phyloP scores from a whole-genome alignment of 92 coral and sea anemone species.

The Epizoanthus ramosus region DNA sequence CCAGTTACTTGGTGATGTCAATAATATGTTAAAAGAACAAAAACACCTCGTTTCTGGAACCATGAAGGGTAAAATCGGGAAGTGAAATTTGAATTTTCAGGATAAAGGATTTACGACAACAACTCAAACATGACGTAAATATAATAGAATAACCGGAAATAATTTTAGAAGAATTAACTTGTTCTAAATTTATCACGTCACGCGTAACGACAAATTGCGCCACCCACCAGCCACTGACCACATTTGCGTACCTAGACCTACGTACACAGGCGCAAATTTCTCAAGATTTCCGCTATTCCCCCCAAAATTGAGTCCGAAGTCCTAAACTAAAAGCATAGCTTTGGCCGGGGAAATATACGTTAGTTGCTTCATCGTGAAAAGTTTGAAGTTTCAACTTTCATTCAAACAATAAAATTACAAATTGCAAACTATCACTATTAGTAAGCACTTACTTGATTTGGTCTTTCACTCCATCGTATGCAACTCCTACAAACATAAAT shows the following conservation, averaged over 20 bases:
- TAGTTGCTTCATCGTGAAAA: neutral
- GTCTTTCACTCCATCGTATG: constrained; percentile 74
- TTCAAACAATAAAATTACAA: neutral
- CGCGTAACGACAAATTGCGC: constrained; percentile 17
- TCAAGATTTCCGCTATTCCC: constrained; percentile 34
- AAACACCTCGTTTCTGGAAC: neutral
- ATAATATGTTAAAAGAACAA: neutral
- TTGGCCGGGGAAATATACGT: constrained; percentile 9
- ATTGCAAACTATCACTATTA: neutral
- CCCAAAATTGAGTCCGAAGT: neutral
- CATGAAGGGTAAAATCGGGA: neutral
- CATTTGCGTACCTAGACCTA: neutral
- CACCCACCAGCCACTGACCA: neutral
- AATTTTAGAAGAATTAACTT: neutral
- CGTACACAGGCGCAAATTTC: neutral
- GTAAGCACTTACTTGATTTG: constrained; percentile 55
- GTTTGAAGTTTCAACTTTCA: constrained; percentile 2
- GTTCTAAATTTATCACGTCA: constrained; percentile 12
- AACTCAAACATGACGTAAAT: neutral
- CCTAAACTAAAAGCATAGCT: neutral
- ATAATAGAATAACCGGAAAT: neutral
- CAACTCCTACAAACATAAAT: constrained; percentile 73
- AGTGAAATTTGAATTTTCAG: neutral
- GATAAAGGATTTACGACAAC: neutral
- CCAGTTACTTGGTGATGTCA: constrained; percentile 21